A percentile compares a stretch with the other conserved stretches of the same genome.
Evolutionary conservation across 35 echinoderm and acorn worm species (phyloP).

Genomic region (Hemicentrotus pulcherrimus): DNA sequence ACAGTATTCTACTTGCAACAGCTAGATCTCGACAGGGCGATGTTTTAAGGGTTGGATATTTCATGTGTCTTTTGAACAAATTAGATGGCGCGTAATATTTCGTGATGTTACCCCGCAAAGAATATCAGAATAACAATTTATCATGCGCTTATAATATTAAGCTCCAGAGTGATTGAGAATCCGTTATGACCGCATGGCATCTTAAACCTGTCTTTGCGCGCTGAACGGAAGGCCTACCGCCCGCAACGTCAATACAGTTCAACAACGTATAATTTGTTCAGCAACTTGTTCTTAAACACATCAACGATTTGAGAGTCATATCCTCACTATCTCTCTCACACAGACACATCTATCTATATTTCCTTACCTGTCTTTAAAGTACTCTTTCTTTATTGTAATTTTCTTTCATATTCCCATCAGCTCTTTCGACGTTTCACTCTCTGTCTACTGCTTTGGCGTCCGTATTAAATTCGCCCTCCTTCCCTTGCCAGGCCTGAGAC

Average conservation of each 20-base stretch:
- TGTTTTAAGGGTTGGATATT: not conserved
- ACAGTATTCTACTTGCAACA: not conserved
- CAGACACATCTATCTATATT: not conserved
- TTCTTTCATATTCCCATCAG: too few species aligned
- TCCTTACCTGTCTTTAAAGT: too few species aligned
- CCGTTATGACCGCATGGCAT: not conserved
- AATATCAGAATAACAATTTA: not conserved
- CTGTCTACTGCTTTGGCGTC: too few species aligned
- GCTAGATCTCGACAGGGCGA: not conserved
- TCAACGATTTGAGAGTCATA: not conserved
- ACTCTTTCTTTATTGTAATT: too few species aligned
- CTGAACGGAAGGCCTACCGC: slow-evolving; percentile 30
- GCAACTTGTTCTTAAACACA: not conserved
- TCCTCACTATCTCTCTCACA: not conserved
- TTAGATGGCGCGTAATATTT: not conserved
- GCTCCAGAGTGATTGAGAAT: not conserved
- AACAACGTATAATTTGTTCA: slow-evolving; percentile 6
- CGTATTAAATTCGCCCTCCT: not conserved
- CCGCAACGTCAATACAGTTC: slow-evolving; percentile 18
- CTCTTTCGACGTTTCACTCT: too few species aligned
- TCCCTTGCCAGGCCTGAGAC: not conserved
- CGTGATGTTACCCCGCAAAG: not conserved
- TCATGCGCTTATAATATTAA: not conserved
- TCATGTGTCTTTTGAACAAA: not conserved
- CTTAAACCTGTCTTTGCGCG: not conserved